Evolutionary conservation across 2,113 vertebrate genomes (phyloP), one percentile per base, ranked within the genome.

Genomic region (Rhodinocichla rosea): DNA sequence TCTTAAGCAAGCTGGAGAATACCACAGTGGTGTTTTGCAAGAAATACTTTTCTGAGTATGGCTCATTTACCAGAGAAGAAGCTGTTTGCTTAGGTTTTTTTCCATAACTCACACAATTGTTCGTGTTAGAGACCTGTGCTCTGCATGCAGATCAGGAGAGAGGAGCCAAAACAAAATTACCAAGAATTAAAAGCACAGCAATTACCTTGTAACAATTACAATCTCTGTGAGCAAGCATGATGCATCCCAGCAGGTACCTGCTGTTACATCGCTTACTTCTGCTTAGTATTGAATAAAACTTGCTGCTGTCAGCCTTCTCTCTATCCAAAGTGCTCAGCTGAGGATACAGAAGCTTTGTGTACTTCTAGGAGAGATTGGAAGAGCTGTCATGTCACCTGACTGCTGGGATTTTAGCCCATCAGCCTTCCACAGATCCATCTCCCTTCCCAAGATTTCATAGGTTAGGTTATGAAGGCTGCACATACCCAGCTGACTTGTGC

Each of bases 161-260:
- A 82, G 0, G 6, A 67, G 69, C 55, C 47, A 70, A 82, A 92
- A 81, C 73, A 89, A 80, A 92, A 89, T 81, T 39, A 82, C 28
- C 33, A 53, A 87, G 87, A 87, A 59, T 73, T 87, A 78, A 68
- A 84, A 84, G 28, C 77, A 33, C 63, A 94, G 64, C 69, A 68
- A 65, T 79, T 68, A 68, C 28, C 32, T 42, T 91, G n/a, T 68
- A 84, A 60, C 87, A 67, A 91, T 71, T 87, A 23, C 27, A 77
- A 2, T 56, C 69, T 49, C 50, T 77, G 7, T 64, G 84, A 95
- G 68, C 44, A 82, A 92, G 42, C 5, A 32, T 4, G 14, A 21
- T 35, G n/a, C 65, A 60, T 89, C 60, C 45, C 71, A 83, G 79
- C 83, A 65, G 73, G 52, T 50, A 83, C 45, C 35, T 2, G 0